Conservation (phyloP, 1,140 invertebrate species). For the Parapsyche elsis region DNA sequence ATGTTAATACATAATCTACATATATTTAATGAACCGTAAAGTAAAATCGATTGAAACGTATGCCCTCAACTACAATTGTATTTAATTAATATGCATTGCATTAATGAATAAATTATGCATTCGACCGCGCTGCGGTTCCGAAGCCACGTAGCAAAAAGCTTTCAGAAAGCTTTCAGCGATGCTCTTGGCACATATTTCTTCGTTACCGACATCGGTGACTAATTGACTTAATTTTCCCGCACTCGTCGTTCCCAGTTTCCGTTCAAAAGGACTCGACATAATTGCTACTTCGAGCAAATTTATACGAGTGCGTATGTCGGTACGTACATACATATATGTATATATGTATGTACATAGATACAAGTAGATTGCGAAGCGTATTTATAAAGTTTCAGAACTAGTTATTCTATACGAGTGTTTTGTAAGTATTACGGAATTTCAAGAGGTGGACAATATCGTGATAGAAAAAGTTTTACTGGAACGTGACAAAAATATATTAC, state of each 20-base stretch:
- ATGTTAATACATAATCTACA: too few species aligned
- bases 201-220: background rate
- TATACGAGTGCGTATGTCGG: background rate
- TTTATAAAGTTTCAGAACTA: background rate
- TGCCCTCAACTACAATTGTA: too few species aligned
- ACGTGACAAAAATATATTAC: background rate
- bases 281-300: too few species aligned
- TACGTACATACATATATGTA: background rate
- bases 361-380: too few species aligned
- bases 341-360: background rate
- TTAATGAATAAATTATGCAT: constrained; percentile 3
- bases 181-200: background rate
- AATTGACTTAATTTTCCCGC: constrained; percentile 8
- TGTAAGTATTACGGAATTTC: too few species aligned
- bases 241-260: background rate
- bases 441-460: background rate
- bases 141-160: background rate
- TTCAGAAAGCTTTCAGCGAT: background rate
- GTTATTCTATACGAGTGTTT: background rate
- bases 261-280: background rate
- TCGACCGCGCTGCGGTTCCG: background rate
- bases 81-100: background rate
- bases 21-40: too few species aligned
- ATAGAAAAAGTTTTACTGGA: background rate
- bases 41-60: too few species aligned